Base-by-base conservation (phyloP, 2,888 invertebrate genomes). In the Molorchus minor region DNA sequence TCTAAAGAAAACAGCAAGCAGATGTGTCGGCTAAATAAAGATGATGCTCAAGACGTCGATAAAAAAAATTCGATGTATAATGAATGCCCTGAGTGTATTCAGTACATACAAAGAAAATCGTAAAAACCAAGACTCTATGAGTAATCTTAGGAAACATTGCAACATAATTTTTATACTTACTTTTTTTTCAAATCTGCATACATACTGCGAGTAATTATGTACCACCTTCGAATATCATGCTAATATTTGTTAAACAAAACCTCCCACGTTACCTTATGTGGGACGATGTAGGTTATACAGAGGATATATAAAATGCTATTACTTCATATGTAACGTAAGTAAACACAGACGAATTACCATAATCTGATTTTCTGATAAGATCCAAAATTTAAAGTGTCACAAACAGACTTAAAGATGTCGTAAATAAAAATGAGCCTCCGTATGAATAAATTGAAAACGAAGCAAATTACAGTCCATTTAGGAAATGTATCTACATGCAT, bases 211-310 rank as follows among this genome's bases (percentile, higher is more conserved):
- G 13, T 15, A 41, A 38, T 49, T 30, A 33, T 38, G 21, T 60
- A 29, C 61, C 62, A 66, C 66, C 67, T 65, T 63, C 64, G 67
- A 62, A 64, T 60, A 54, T 57, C 61, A 61, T 62, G 62, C 56
- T 61, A 61, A 66, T 63, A 53, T 36, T 54, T 36, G 43, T 44
- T 54, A 59, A 59, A 57, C 55, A 61, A 58, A 62, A 43, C 49
- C 68, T 49, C 68, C 71, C 62, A 66, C 69, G 45, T 29, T 10
- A 21, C 40, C 17, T 3, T 20, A 57, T 57, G 68, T 69, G 64
- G 69, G 71, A 46, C 46, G 61, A 70, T 64, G 61, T 69, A 64
- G 67, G 66, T 69, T 71, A n/a, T n/a, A 71, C 58, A 64, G 57
- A 63, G 57, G 52, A 40, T 40, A 51, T 35, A 60, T 58, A 61